Evolutionary conservation across 2,888 invertebrate species (phyloP).

Genomic region (Mythimna impura): DNA sequence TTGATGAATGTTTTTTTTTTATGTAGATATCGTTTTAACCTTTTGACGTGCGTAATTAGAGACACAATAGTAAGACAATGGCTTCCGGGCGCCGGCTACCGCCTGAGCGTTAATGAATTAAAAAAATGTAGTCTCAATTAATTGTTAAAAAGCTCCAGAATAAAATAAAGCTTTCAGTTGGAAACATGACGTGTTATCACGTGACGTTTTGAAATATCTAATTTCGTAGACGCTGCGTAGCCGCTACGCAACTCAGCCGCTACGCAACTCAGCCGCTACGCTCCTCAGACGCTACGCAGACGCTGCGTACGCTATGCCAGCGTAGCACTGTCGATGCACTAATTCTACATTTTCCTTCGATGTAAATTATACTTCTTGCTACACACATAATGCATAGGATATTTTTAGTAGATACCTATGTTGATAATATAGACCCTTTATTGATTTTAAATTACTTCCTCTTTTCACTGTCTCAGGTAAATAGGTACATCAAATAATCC

Average conservation of each 20-base stretch:
- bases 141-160: not conserved
- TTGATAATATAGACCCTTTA: not conserved
- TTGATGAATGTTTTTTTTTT: not conserved
- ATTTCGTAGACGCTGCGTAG: constrained; percentile 7
- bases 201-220: not conserved
- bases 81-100: too few species aligned
- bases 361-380: not conserved
- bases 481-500: not conserved
- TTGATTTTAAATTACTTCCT: not conserved
- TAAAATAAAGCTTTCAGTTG: not conserved
- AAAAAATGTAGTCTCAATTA: not conserved
- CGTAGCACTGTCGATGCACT: not conserved
- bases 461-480: not conserved
- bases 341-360: not conserved
- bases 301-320: constrained; percentile 10
- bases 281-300: not conserved
- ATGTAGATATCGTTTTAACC: too few species aligned
- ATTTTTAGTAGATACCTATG: not conserved
- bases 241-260: not conserved
- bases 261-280: constrained; percentile 12
- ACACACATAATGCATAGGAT: not conserved
- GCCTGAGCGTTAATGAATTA: too few species aligned
- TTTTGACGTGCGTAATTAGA: too few species aligned
- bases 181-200: not conserved
- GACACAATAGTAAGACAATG: too few species aligned